Percentiles rank a stretch among this genome's conserved stretches.
Evolutionary conservation across 1,140 invertebrate genomes (phyloP).

Genomic region (Aphelinus atriplicis): DNA sequence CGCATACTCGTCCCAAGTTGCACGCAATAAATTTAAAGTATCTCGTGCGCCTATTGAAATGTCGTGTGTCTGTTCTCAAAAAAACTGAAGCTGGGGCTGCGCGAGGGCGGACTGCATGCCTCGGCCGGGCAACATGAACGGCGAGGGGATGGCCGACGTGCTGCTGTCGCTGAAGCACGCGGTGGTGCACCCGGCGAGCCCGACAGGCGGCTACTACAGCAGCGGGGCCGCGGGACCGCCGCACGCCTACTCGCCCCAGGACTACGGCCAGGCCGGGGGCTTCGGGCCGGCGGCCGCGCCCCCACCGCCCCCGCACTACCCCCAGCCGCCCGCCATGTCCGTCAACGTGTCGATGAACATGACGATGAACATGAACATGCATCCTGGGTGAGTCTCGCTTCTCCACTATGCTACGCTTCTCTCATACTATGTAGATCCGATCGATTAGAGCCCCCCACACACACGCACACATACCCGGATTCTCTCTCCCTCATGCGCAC

Average conservation of each 20-base stretch:
- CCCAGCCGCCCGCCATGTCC: conserved; percentile 79
- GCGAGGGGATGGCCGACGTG: conserved; percentile 82
- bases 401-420: background rate
- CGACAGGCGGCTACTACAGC: conserved; percentile 62
- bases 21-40: too few species aligned
- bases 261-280: conserved; percentile 36
- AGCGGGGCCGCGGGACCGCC: conserved; percentile 52
- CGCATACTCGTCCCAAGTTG: too few species aligned
- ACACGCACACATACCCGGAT: too few species aligned
- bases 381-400: conserved; percentile 67
- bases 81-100: conserved; percentile 58
- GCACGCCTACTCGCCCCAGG: conserved; percentile 47
- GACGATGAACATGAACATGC: conserved; percentile 87
- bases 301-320: conserved; percentile 65
- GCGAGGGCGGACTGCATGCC: conserved; percentile 60
- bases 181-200: conserved; percentile 80
- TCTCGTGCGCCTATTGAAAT: too few species aligned
- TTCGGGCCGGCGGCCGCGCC: conserved; percentile 49
- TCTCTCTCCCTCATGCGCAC: too few species aligned
- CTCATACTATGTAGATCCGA: too few species aligned
- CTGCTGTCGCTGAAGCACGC: conserved; percentile 87
- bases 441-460: too few species aligned
- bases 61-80: too few species aligned
- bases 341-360: conserved; percentile 98
- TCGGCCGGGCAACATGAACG: conserved; percentile 56